A percentile compares a stretch with the other conserved stretches of the same genome.
These are phyloP conservation scores for Mormyrops boulengeri DNA, from an alignment of 2,797 vertebrate species.

Conservation along the genomic window DNA sequence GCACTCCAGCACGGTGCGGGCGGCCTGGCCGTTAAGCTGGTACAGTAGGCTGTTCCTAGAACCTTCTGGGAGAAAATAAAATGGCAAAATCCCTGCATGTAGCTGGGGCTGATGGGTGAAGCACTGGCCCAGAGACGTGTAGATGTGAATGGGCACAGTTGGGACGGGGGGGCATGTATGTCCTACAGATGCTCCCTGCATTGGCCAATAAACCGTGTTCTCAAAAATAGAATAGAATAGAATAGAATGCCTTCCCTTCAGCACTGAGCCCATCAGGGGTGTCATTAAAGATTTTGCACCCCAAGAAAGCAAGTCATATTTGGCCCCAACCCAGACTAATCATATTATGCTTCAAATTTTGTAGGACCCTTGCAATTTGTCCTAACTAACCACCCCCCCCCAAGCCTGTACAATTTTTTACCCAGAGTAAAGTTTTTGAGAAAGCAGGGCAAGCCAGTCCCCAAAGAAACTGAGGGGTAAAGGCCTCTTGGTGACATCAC, in stretches of 20 bases:
- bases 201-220: neutral
- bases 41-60: neutral
- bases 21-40: neutral
- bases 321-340: too few species aligned
- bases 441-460: neutral
- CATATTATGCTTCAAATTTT: neutral
- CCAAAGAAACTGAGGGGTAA: neutral
- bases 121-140: neutral
- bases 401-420: neutral
- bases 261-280: neutral
- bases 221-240: neutral
- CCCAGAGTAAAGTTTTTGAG: neutral
- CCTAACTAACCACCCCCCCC: neutral
- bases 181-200: neutral
- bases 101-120: neutral
- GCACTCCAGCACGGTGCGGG: neutral
- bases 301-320: neutral
- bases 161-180: neutral
- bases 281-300: neutral
- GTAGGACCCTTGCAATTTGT: neutral
- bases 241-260: neutral
- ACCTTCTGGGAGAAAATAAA: neutral
- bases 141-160: neutral
- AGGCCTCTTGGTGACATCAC: neutral
- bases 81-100: neutral